These are phyloP conservation scores for Hydrozoanthus tunicans DNA, from an alignment of 64 coral and sea anemone species.

Conservation along the genomic window DNA sequence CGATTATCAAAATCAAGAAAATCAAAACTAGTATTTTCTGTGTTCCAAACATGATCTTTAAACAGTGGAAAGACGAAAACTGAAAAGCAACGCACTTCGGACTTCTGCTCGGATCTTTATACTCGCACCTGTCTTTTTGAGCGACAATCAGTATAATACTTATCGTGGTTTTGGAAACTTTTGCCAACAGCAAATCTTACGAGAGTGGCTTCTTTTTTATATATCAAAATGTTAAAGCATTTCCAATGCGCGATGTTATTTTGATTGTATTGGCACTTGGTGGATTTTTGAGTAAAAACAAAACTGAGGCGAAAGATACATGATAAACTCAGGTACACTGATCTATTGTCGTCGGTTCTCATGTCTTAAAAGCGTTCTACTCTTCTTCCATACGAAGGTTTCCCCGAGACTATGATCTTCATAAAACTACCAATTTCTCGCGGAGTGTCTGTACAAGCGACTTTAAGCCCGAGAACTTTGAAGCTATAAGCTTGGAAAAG, in stretches of 20 bases:
- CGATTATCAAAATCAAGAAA: neutral
- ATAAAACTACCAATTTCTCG: neutral
- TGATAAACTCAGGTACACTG: too few species aligned
- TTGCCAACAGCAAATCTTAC: neutral
- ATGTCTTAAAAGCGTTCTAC: too few species aligned
- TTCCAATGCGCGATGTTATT: neutral
- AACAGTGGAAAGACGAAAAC: neutral
- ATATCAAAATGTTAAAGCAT: neutral
- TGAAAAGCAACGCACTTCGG: neutral
- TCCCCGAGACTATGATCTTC: too few species aligned
- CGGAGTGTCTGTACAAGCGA: neutral
- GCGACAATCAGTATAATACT: slow-evolving; percentile 35
- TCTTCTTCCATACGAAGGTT: too few species aligned
- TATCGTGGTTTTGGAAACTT: slow-evolving; percentile 8
- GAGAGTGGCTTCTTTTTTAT: neutral
- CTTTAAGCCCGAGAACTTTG: neutral
- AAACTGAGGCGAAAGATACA: too few species aligned
- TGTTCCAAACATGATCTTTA: neutral
- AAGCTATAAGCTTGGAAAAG: neutral
- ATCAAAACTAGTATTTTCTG: neutral
- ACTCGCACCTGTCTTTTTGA: slow-evolving; percentile 52
- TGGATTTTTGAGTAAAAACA: too few species aligned
- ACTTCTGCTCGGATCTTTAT: neutral
- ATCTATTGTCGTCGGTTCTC: too few species aligned
- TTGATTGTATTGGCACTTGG: neutral